Conservation (phyloP, 2,888 invertebrate genomes). For the Aethes cnicana region DNA sequence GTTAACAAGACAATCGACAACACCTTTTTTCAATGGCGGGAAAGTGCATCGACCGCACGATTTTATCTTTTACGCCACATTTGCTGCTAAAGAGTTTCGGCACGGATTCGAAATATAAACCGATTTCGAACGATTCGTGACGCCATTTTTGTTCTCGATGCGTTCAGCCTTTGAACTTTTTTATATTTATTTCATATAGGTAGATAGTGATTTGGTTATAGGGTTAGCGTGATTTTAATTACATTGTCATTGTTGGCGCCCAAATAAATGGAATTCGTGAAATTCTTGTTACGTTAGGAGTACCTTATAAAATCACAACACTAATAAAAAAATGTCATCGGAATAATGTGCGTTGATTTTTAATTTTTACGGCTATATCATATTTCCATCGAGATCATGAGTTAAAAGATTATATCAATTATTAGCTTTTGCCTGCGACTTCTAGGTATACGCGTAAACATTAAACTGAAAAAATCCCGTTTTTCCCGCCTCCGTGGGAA, state of each 20-base stretch:
- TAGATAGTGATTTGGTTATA: constrained; percentile 30
- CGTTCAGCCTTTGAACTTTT: constrained; percentile 38
- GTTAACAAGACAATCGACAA: constrained; percentile 28
- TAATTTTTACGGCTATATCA: too few relatives aligned
- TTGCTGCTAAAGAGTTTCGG: constrained; percentile 63
- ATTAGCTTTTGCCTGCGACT: too few relatives aligned
- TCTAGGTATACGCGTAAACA: too few relatives aligned
- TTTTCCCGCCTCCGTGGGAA: too few relatives aligned
- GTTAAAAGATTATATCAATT: too few relatives aligned
- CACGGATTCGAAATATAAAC: constrained; percentile 65
- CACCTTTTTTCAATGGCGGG: constrained; percentile 26
- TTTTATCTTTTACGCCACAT: constrained; percentile 66
- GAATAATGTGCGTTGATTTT: too few relatives aligned
- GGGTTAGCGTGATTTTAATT: constrained; percentile 24
- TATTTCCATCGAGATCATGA: too few relatives aligned
- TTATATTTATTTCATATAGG: constrained; percentile 23
- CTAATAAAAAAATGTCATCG: too few relatives aligned
- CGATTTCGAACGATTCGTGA: constrained; percentile 59
- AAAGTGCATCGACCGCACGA: constrained; percentile 66
- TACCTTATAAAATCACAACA: too few relatives aligned
- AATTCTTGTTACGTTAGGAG: not conserved
- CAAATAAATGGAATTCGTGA: constrained; percentile 18
- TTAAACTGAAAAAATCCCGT: too few relatives aligned
- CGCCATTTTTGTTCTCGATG: constrained; percentile 48
- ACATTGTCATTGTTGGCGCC: constrained; percentile 12